These are phyloP conservation scores for Hippotragus niger DNA, from an alignment of 2,113 vertebrate species.

Conservation along the genomic window DNA sequence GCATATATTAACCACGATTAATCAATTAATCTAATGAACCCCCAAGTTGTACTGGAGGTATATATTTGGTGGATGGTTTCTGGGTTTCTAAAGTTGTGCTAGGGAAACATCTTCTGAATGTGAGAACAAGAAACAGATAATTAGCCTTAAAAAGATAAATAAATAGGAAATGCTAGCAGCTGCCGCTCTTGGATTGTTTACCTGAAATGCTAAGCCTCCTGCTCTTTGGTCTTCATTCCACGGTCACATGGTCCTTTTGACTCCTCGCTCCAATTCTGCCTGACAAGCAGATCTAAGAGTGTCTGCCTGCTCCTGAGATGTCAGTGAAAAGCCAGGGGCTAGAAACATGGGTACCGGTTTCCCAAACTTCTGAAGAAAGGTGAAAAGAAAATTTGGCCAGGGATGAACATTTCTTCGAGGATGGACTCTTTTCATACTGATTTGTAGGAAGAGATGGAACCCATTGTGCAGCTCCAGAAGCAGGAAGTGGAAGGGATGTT, in stretches of 20 bases:
- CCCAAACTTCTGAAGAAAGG: neutral
- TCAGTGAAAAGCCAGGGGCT: neutral
- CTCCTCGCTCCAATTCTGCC: neutral
- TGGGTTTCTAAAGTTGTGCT: constrained; percentile 18
- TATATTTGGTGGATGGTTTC: constrained; percentile 47
- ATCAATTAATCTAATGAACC: constrained; percentile 60
- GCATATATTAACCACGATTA: constrained; percentile 36
- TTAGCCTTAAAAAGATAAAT: constrained; percentile 19
- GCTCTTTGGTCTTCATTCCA: neutral
- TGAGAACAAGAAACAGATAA: constrained; percentile 27
- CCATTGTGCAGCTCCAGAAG: neutral
- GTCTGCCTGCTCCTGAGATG: neutral
- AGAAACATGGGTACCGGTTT: neutral
- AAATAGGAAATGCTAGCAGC: constrained; percentile 13
- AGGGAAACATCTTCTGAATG: constrained; percentile 3
- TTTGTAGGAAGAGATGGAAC: neutral
- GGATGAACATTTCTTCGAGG: neutral
- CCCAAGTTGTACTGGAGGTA: constrained; percentile 36
- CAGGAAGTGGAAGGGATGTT: neutral
- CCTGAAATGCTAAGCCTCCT: neutral
- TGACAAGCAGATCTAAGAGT: neutral
- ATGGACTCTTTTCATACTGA: neutral
- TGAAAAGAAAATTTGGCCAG: neutral
- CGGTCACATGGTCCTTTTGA: neutral
- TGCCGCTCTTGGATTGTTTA: neutral